Evolutionary conservation across 1,140 invertebrate genomes (phyloP).

Genomic region (Calosoma granatense): DNA sequence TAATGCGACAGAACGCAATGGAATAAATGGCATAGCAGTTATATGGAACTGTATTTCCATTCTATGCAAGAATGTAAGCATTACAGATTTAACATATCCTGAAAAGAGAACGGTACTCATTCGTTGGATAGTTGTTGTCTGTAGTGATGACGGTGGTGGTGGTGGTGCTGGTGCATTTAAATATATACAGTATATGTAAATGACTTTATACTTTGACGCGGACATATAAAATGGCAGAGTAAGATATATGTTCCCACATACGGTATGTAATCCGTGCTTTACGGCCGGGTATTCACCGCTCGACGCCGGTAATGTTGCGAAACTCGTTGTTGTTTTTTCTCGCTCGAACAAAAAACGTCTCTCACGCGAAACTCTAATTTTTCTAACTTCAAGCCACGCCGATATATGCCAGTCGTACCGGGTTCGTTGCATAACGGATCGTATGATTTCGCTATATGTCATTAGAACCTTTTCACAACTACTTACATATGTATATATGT

Average conservation of each 20-base stretch:
- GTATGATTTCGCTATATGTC: not conserved
- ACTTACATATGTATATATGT: too few relatives aligned
- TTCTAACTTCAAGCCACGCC: not conserved
- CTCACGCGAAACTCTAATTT: slow-evolving; percentile 2
- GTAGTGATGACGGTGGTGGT: too few relatives aligned
- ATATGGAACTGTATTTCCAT: too few relatives aligned
- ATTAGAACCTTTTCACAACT: not conserved
- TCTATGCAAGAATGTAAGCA: too few relatives aligned
- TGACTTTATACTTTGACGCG: slow-evolving; percentile 1
- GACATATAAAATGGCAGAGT: not conserved
- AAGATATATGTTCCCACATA: not conserved
- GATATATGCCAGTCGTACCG: too few relatives aligned
- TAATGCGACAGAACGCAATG: too few relatives aligned
- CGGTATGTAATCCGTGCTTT: not conserved
- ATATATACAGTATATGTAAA: slow-evolving; percentile 5
- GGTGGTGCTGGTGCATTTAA: slow-evolving; percentile 1
- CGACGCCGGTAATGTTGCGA: not conserved
- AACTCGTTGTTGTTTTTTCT: not conserved
- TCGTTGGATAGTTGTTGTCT: too few relatives aligned
- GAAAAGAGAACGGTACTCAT: too few relatives aligned
- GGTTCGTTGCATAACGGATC: not conserved
- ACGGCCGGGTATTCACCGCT: not conserved
- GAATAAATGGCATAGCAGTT: too few relatives aligned
- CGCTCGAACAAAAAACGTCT: not conserved
- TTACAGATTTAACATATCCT: too few relatives aligned